Conservation (phyloP, 2,113 vertebrate genomes). For the Lontra canadensis region DNA sequence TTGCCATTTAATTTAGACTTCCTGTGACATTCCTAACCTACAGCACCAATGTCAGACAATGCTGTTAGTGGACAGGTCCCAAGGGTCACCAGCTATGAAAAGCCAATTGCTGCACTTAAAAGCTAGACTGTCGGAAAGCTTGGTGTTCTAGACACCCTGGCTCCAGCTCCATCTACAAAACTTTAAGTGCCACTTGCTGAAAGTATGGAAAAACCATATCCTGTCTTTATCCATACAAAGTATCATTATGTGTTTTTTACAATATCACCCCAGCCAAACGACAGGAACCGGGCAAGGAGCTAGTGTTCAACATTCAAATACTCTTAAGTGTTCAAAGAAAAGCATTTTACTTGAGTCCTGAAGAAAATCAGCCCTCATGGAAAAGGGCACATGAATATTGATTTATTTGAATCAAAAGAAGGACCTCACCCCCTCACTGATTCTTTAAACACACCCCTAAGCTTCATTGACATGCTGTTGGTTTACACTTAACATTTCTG, state of each 20-base stretch:
- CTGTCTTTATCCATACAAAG: conserved; percentile 85
- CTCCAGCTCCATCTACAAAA: conserved; percentile 92
- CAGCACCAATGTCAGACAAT: conserved; percentile 72
- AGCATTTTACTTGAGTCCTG: background rate
- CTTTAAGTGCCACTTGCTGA: conserved; percentile 87
- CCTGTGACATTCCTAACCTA: conserved; percentile 81
- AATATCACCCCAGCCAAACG: conserved; percentile 67
- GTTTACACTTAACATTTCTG: background rate
- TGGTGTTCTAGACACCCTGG: conserved; percentile 86
- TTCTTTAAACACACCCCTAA: background rate
- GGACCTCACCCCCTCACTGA: background rate
- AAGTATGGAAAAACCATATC: conserved; percentile 94
- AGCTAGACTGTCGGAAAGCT: conserved; percentile 83
- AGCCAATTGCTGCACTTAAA: conserved; percentile 87
- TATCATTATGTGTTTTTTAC: conserved; percentile 79
- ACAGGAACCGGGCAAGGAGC: background rate
- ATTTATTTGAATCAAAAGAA: background rate
- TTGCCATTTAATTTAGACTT: conserved; percentile 80
- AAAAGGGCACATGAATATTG: background rate
- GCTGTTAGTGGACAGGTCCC: conserved; percentile 80
- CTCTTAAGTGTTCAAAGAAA: background rate
- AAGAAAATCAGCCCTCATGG: background rate
- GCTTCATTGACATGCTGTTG: background rate
- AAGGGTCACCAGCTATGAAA: conserved; percentile 83
- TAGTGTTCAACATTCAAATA: conserved; percentile 18